Evolutionary conservation across 2,797 vertebrate genomes (phyloP).

Genomic region (Pangasius macronema): DNA sequence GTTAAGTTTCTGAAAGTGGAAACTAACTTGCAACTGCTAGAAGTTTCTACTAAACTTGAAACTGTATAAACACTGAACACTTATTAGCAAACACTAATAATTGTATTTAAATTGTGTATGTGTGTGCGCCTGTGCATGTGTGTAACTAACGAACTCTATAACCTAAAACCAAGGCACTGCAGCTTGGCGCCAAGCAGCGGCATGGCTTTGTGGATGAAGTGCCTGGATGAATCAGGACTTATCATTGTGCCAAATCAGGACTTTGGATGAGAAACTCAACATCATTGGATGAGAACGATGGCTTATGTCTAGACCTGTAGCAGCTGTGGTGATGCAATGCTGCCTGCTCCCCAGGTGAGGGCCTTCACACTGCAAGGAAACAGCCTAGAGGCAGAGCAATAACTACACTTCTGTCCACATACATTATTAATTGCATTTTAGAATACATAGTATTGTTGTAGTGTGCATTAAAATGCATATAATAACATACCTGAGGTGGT

Average conservation of each 20-base stretch:
- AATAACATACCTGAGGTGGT: background rate
- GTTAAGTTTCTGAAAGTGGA: background rate
- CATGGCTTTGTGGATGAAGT: conserved; percentile 5
- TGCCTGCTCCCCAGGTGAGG: conserved; percentile 29
- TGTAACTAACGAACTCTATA: conserved; percentile 22
- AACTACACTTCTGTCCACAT: background rate
- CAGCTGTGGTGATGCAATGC: conserved; percentile 29
- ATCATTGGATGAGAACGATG: background rate
- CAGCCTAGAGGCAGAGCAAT: background rate
- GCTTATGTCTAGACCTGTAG: conserved; percentile 29
- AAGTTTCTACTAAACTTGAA: background rate
- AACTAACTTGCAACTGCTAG: background rate
- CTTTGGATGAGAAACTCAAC: too few relatives aligned
- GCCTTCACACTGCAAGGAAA: conserved; percentile 5
- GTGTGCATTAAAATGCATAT: background rate
- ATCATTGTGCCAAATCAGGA: conserved; percentile 9
- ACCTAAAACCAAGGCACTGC: conserved; percentile 1
- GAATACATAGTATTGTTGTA: background rate
- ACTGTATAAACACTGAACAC: background rate
- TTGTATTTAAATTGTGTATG: background rate
- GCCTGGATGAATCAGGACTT: conserved; percentile 30
- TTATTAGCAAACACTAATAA: background rate
- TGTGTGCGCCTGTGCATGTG: conserved; percentile 5
- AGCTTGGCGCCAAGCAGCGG: background rate
- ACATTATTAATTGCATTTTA: background rate